These are phyloP conservation scores for Latrodectus hesperus DNA, from an alignment of 2,888 invertebrate species.

Conservation along the genomic window DNA sequence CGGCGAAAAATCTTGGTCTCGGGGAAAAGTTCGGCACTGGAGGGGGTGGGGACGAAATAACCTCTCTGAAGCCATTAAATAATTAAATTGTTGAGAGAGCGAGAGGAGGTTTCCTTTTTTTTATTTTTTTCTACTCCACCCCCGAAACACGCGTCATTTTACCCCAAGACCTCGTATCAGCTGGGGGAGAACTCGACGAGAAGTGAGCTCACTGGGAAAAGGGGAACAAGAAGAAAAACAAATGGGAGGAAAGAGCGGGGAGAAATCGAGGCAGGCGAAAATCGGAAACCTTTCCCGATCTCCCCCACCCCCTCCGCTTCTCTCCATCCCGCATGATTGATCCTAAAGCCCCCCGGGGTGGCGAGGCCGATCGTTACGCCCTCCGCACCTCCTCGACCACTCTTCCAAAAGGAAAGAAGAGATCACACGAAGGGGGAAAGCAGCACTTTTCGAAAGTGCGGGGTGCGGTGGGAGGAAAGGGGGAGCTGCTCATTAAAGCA, in stretches of 20 bases:
- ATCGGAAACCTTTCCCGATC: conserved; percentile 24
- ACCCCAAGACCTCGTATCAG: neutral
- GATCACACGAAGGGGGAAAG: neutral
- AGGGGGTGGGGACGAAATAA: too few species aligned
- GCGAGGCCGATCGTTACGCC: conserved; percentile 43
- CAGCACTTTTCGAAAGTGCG: neutral
- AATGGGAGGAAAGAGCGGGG: neutral
- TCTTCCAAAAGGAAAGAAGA: conserved; percentile 7
- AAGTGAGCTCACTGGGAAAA: conserved; percentile 12
- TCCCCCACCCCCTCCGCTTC: conserved; percentile 1
- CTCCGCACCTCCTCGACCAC: conserved; percentile 3
- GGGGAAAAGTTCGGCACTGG: too few species aligned
- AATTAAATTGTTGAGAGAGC: neutral
- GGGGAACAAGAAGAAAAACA: conserved; percentile 4
- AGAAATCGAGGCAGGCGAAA: conserved; percentile 15
- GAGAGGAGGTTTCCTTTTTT: neutral
- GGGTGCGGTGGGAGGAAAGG: neutral
- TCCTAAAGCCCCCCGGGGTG: conserved; percentile 36
- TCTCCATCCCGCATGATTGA: conserved; percentile 50
- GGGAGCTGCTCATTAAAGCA: conserved; percentile 54
- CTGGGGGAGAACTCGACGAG: conserved; percentile 12
- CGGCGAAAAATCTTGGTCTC: too few species aligned
- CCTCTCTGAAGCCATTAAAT: conserved; percentile 2
- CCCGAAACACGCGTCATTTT: conserved; percentile 1
- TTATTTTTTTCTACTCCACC: neutral